phyloP scores from a whole-genome alignment of 1,140 invertebrate genomes.

The Microplitis mediator region DNA sequence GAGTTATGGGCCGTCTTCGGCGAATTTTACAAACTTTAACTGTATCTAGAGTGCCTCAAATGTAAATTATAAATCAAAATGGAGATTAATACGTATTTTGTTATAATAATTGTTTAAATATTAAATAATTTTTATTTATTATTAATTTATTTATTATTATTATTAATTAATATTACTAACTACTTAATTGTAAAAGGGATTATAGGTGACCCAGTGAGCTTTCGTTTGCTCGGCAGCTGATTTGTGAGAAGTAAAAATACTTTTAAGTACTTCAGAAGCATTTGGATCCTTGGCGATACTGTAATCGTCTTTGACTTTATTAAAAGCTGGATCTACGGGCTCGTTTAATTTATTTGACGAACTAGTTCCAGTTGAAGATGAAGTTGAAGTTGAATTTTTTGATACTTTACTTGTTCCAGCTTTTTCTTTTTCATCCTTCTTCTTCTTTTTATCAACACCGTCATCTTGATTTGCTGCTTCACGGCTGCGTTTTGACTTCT shows the following conservation, averaged over 20 bases:
- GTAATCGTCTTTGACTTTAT: conserved; percentile 79
- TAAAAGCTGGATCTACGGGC: conserved; percentile 71
- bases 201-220: conserved; percentile 97
- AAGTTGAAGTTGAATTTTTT: conserved; percentile 3
- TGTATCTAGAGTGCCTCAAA: conserved; percentile 53
- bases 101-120: not conserved
- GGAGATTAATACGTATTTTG: not conserved
- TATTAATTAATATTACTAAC: not conserved
- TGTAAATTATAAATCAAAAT: conserved; percentile 40
- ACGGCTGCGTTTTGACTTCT: conserved; percentile 79
- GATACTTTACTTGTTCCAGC: conserved; percentile 38
- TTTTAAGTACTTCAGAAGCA: conserved; percentile 90
- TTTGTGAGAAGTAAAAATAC: conserved; percentile 90
- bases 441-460: conserved; percentile 35
- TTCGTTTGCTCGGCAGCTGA: conserved; percentile 83
- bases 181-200: conserved; percentile 89
- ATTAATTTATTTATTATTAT: not conserved
- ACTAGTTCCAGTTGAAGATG: not conserved
- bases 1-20: conserved; percentile 50
- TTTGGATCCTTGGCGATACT: conserved; percentile 92
- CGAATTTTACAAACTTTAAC: conserved; percentile 56
- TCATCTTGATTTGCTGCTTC: conserved; percentile 34
- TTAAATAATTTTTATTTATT: not conserved
- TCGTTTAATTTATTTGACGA: conserved; percentile 42
- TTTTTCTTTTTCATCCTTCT: conserved; percentile 50